Conservation (phyloP, 2,888 invertebrate genomes). For the Drosophila phalerata region DNA sequence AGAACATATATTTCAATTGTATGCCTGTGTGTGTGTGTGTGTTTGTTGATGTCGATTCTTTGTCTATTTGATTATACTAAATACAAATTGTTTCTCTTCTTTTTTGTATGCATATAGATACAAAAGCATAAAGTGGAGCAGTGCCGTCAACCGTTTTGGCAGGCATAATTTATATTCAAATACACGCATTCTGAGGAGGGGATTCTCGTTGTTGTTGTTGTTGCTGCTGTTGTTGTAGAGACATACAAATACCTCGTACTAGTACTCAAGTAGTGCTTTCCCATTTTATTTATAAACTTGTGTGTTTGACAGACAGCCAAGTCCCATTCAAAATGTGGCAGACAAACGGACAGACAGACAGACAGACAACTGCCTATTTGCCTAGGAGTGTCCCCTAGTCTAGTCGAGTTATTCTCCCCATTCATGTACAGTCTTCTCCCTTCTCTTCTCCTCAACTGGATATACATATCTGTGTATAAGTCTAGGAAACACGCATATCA, state of each 20-base stretch:
- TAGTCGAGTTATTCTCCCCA: slow-evolving; percentile 7
- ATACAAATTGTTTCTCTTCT: slow-evolving; percentile 15
- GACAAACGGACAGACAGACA: slow-evolving; percentile 7
- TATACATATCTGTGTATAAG: slow-evolving; percentile 6
- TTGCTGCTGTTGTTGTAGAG: slow-evolving; percentile 1
- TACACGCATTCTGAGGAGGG: slow-evolving; percentile 25
- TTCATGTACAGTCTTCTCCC: slow-evolving; percentile 1
- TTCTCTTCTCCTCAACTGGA: background rate
- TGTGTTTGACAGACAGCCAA: slow-evolving; percentile 47
- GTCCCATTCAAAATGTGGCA: slow-evolving; percentile 44
- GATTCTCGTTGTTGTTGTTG: background rate
- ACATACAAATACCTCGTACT: slow-evolving; percentile 19
- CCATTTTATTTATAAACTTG: slow-evolving; percentile 70
- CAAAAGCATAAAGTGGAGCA: slow-evolving; percentile 62
- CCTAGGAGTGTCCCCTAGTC: slow-evolving; percentile 21
- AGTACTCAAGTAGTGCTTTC: slow-evolving; percentile 61
- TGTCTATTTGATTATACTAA: slow-evolving; percentile 36
- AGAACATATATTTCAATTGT: slow-evolving; percentile 2
- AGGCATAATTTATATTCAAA: slow-evolving; percentile 57
- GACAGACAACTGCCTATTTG: slow-evolving; percentile 10
- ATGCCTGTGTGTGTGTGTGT: background rate
- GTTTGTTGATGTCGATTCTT: slow-evolving; percentile 11
- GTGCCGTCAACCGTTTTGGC: slow-evolving; percentile 51
- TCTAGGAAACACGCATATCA: slow-evolving; percentile 3
- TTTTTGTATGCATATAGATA: slow-evolving; percentile 20